Percentiles rank a stretch among this genome's conserved stretches.
Evolutionary conservation across 2,888 invertebrate species (phyloP).

Genomic region (Himalopsyche japonica): DNA sequence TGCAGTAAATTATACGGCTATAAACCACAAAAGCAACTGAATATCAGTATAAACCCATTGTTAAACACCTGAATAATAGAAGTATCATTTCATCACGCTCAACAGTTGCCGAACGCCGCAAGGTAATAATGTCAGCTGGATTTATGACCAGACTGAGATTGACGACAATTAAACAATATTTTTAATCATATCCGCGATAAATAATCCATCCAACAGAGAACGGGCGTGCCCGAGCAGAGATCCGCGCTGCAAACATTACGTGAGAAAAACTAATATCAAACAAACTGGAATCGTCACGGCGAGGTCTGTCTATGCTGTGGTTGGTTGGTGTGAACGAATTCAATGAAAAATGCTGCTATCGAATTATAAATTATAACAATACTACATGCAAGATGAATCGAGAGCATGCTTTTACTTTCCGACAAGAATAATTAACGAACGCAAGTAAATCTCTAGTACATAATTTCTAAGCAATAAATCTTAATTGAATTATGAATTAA

Average conservation of each 20-base stretch:
- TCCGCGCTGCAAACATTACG: neutral
- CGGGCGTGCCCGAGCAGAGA: neutral
- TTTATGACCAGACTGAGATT: neutral
- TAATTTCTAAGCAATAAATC: neutral
- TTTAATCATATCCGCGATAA: neutral
- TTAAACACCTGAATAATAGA: too few relatives aligned
- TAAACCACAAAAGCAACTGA: too few relatives aligned
- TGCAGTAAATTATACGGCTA: too few relatives aligned
- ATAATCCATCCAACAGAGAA: neutral
- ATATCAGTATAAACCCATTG: too few relatives aligned
- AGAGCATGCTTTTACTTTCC: neutral
- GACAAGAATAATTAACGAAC: neutral
- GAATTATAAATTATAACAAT: neutral
- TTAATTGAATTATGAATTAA: neutral
- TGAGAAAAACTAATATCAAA: neutral
- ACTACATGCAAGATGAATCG: neutral
- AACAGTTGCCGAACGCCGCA: neutral
- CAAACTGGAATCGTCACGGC: neutral
- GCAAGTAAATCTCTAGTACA: neutral
- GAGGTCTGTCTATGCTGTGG: neutral
- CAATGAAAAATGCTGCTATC: neutral
- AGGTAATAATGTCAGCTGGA: neutral
- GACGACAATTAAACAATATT: neutral
- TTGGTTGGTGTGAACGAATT: neutral
- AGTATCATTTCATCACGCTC: neutral